These are phyloP conservation scores for Timema podura DNA, from an alignment of 2,888 invertebrate genomes.

Conservation along the genomic window DNA sequence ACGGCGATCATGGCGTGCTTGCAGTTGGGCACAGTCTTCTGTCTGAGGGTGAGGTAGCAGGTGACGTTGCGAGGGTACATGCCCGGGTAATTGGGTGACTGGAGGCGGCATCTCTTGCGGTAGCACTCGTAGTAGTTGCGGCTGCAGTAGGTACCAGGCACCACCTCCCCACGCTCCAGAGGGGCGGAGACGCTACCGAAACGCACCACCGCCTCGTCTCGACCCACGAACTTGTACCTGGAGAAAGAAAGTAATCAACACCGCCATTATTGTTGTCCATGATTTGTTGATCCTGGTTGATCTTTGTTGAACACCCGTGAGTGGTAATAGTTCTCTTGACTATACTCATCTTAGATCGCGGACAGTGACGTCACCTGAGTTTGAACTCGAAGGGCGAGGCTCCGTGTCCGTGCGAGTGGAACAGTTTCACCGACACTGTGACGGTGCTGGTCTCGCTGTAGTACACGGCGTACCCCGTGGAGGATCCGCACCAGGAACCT, in stretches of 20 bases:
- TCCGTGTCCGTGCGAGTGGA: conserved; percentile 57
- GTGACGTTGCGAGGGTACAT: conserved; percentile 72
- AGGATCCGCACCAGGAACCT: conserved; percentile 85
- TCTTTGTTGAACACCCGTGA: no score
- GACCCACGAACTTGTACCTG: conserved; percentile 71
- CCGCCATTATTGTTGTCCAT: no score
- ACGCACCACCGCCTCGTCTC: conserved; percentile 57
- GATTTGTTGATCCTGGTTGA: no score
- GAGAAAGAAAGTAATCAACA: no score
- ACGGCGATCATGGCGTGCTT: conserved; percentile 90
- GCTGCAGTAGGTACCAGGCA: conserved; percentile 80
- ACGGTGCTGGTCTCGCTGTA: conserved; percentile 89
- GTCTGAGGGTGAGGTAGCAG: conserved; percentile 83
- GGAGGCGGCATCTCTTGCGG: conserved; percentile 77
- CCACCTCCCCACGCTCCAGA: conserved; percentile 67
- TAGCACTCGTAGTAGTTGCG: conserved; percentile 82
- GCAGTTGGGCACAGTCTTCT: conserved; percentile 81
- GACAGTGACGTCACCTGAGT: conserved; percentile 47
- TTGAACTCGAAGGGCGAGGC: conserved; percentile 75
- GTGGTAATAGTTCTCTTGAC: no score
- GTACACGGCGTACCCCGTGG: conserved; percentile 75
- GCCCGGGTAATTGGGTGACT: conserved; percentile 81
- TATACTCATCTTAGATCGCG: no score
- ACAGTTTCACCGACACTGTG: conserved; percentile 70
- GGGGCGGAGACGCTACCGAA: conserved; percentile 73